Base-by-base conservation (phyloP, 2,113 vertebrate genomes). In the Nycticryphes semicollaris region DNA sequence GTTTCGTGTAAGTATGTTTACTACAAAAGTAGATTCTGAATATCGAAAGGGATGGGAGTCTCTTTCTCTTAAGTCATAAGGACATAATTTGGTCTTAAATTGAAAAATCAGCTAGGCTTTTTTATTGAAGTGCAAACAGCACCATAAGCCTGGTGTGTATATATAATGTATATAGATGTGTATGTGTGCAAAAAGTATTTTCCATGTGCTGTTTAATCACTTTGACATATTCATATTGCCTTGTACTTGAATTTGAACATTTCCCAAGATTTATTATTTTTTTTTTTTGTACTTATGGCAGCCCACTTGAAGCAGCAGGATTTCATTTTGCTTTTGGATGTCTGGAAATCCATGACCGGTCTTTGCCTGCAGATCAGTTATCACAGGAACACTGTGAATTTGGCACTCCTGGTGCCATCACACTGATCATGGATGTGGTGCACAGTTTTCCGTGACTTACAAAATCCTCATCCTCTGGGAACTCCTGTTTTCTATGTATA, bases 251-350 rank as follows among this genome's bases (percentile, higher is more conserved):
- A 66, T 76, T 81, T 77, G 48, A 95, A 70, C 24, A 62, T 76
- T 76, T 76, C 10, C 45, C 50, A 66, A 66, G 39, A 7, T 69
- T 59, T 57, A n/a, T n/a, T n/a, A n/a, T n/a, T n/a, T n/a, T n/a
- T n/a, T n/a, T n/a, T n/a, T 74, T 57, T 87, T 2, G 12, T n/a
- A 39, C 27, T 87, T 70, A 18, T 90, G 47, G 87, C 57, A 80
- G 47, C n/a, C 23, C 10, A 45, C 39, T 70, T 83, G 67, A 45
- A 90, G 62, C 62, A 83, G 27, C 68, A 62, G 68, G 67, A 84
- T 79, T 79, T 87, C 39, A 54, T 83, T 87, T 93, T 64, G 15
- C 35, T 69, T 43, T 76, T 84, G 68, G 24, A 75, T 72, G 45
- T 84, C 67, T 84, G 48, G 50, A 64, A 84, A 60, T 39, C 51